Percentiles rank a stretch among this genome's conserved stretches.
Conservation (phyloP, 2,113 vertebrate species). For the Mormoops blainvillei region DNA sequence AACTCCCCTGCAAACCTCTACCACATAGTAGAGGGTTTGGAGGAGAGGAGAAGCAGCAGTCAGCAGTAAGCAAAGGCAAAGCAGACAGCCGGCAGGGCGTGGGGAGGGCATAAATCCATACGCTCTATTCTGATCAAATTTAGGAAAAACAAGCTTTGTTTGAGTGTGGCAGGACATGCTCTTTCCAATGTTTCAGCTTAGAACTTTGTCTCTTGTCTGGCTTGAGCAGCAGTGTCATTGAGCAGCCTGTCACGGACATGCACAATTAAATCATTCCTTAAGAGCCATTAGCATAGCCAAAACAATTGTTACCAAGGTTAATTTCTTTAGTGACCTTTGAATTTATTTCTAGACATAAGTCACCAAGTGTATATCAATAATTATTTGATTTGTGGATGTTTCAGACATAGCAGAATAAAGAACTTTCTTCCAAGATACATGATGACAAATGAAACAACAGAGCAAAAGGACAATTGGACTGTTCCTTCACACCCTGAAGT, state of each 20-base stretch:
- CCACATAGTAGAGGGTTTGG: background rate
- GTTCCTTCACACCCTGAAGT: background rate
- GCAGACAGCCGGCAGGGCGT: accelerated
- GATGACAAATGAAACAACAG: constrained; percentile 21
- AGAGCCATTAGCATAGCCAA: constrained; percentile 31
- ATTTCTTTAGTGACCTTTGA: constrained; percentile 60
- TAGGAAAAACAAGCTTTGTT: background rate
- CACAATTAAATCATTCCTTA: constrained; percentile 56
- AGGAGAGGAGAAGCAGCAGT: background rate
- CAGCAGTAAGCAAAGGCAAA: constrained; percentile 8
- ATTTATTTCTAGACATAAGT: constrained; percentile 62
- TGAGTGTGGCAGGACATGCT: background rate
- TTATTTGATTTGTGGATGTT: constrained; percentile 64
- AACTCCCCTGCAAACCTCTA: background rate
- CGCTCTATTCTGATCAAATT: background rate
- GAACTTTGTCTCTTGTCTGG: background rate
- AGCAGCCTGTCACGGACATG: background rate
- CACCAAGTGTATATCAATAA: constrained; percentile 48
- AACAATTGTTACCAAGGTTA: constrained; percentile 59
- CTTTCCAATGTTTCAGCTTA: constrained; percentile 37
- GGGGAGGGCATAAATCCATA: background rate
- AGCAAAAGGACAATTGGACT: background rate
- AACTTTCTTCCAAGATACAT: constrained; percentile 16
- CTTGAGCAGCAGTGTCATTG: background rate
- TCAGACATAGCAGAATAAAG: constrained; percentile 53